Evolutionary conservation across 92 coral and sea anemone genomes (phyloP), one percentile per base, ranked within the genome.

Genomic region (Heteractis magnifica): DNA sequence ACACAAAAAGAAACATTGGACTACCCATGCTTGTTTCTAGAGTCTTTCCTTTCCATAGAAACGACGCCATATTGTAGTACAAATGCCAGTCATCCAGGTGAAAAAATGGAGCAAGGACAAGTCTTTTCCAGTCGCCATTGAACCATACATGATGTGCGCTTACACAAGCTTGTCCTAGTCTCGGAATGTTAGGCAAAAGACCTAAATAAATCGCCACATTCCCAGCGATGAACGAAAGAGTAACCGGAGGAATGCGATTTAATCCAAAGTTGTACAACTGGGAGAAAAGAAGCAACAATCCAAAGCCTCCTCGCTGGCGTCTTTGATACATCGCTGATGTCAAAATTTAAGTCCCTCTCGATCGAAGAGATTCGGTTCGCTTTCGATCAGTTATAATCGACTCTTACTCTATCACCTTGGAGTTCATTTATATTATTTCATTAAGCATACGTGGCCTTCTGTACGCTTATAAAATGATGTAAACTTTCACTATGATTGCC

Each of bases 21-120:
- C 95, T 97, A 49, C 99, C 98, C 86, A 97, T 82, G 49, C 87
- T 72, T 52, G 88, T 48, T 50, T 97, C 99, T 44, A 97, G 88
- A 16, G 95, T 90, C 50, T 79, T 97, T 58, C 99, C 98, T 77
- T 97, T 97, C 99, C 99, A 97, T 56, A 97, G 82, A 58, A 97
- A 97, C 71, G 99, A 97, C 5, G 93, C 98, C 99, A 97, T 97
- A 78, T 97, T 97, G 88, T 90, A 97, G 87, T 97, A 97, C 86
- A 97, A 82, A 77, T 97, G 99, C 91, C 93, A 92, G 92, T 97
- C 99, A 73, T 97, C 97, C 14, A 91, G 89, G 85, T 97, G 99
- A 81, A 86, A 97, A 68, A 97, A 97, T 1, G 97, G 90, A 6
- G 99, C 94, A 48, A 92, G 52, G 41, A 92, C 23, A 5, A 97